A percentile compares a stretch with the other conserved stretches of the same genome.
Evolutionary conservation across 2,113 vertebrate genomes (phyloP).

Genomic region (Aramus guarauna): DNA sequence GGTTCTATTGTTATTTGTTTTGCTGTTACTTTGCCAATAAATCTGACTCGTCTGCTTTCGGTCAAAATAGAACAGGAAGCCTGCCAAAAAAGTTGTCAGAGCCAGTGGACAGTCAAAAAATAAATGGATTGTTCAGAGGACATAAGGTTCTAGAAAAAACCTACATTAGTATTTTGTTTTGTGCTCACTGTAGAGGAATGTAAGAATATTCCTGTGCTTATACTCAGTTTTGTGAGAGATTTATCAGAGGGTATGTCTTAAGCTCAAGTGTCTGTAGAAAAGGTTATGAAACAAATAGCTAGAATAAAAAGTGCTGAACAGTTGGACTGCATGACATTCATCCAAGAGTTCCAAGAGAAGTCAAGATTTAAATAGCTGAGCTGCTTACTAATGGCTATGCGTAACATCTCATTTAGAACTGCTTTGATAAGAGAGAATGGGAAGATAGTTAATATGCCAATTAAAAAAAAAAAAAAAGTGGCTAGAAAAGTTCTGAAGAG

Average conservation of each 20-base stretch:
- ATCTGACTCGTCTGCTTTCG: not conserved
- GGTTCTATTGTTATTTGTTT: not conserved
- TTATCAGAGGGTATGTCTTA: not conserved
- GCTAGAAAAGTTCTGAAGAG: not conserved
- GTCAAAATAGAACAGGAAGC: not conserved
- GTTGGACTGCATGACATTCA: not conserved
- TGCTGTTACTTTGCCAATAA: not conserved
- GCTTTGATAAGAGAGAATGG: not conserved
- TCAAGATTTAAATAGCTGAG: not conserved
- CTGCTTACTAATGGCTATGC: not conserved
- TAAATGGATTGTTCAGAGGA: not conserved
- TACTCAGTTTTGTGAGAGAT: not conserved
- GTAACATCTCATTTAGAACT: not conserved
- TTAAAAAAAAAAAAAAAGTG: not conserved
- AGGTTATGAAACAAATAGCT: not conserved
- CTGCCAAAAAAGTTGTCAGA: not conserved
- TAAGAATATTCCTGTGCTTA: not conserved
- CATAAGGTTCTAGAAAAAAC: not conserved
- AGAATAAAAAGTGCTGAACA: not conserved
- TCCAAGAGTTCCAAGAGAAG: not conserved
- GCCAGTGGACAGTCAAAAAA: not conserved
- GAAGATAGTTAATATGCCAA: not conserved
- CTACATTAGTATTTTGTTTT: not conserved
- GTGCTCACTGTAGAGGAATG: not conserved
- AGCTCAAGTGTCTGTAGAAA: not conserved